These are phyloP conservation scores for Nansenia antarctica DNA, from an alignment of 2,113 vertebrate species.

Conservation along the genomic window DNA sequence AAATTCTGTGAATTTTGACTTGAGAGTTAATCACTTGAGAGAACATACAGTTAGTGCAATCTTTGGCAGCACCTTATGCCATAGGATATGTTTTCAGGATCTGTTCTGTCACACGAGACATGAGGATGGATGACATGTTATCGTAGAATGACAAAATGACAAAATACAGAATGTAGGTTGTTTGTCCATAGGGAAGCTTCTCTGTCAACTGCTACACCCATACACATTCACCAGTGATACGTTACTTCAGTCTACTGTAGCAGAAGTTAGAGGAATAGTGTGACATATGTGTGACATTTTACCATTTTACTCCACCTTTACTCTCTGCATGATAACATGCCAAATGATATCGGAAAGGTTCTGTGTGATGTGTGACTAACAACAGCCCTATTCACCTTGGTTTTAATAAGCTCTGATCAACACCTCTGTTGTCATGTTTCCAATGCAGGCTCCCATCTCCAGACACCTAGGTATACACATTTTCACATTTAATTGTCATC, in stretches of 20 bases:
- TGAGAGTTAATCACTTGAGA: too few relatives aligned
- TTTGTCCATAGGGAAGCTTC: too few relatives aligned
- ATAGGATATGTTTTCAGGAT: too few relatives aligned
- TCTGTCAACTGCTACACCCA: neutral
- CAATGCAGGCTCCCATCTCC: conserved; percentile 58
- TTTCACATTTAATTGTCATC: conserved; percentile 56
- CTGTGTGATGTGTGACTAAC: conserved; percentile 29
- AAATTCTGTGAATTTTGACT: too few relatives aligned
- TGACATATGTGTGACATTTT: too few relatives aligned
- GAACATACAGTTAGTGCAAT: too few relatives aligned
- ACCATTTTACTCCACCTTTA: neutral
- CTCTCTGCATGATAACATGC: conserved; percentile 29
- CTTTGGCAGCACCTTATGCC: too few relatives aligned
- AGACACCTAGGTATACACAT: conserved; percentile 42
- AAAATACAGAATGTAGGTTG: neutral
- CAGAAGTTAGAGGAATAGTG: neutral
- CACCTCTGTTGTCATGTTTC: conserved; percentile 50
- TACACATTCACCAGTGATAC: neutral
- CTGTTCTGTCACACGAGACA: too few relatives aligned
- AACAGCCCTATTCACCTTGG: conserved; percentile 42
- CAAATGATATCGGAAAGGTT: conserved; percentile 47
- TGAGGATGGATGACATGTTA: too few relatives aligned
- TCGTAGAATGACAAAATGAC: too few relatives aligned
- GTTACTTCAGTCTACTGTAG: neutral
- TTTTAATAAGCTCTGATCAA: conserved; percentile 66